Evolutionary conservation across 2,113 vertebrate genomes (phyloP).

Genomic region (Protomyctophum bolini): DNA sequence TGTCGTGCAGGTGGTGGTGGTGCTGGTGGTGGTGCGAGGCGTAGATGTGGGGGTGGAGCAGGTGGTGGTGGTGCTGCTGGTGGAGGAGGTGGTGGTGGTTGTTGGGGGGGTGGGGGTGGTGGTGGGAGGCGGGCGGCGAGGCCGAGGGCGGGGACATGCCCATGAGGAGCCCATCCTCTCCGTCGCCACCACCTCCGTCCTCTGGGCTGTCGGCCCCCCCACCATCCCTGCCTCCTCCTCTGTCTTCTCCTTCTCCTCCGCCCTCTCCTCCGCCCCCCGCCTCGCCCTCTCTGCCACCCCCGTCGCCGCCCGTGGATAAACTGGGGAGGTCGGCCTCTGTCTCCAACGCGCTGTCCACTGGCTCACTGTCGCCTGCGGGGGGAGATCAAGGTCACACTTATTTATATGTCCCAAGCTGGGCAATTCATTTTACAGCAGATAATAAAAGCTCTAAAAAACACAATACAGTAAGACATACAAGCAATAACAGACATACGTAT

Average conservation of each 20-base stretch:
- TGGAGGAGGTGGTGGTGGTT: conserved; percentile 79
- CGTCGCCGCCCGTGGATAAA: conserved; percentile 37
- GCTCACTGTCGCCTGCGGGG: conserved; percentile 90
- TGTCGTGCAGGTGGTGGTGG: conserved; percentile 15
- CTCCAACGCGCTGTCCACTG: conserved; percentile 92
- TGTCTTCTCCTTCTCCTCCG: conserved; percentile 28
- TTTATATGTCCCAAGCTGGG: no score
- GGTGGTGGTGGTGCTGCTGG: conserved; percentile 32
- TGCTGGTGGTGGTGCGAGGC: conserved; percentile 87
- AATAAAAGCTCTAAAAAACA: no score
- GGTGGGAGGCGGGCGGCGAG: conserved; percentile 82
- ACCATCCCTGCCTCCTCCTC: conserved; percentile 79
- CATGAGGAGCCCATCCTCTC: conserved; percentile 85
- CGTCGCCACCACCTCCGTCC: conserved; percentile 87
- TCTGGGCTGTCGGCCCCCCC: conserved; percentile 75
- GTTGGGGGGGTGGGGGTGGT: conserved; percentile 80
- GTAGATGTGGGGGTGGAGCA: conserved; percentile 71
- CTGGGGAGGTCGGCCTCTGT: conserved; percentile 88
- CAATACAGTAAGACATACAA: no score
- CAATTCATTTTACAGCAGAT: no score
- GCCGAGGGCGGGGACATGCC: conserved; percentile 84
- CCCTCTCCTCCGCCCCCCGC: conserved; percentile 88
- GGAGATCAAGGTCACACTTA: no score
- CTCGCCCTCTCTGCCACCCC: conserved; percentile 81
- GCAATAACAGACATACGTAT: no score